Percentiles rank a stretch among this genome's conserved stretches.
phyloP scores from a whole-genome alignment of 2,113 vertebrate species.

The Myocastor coypus region DNA sequence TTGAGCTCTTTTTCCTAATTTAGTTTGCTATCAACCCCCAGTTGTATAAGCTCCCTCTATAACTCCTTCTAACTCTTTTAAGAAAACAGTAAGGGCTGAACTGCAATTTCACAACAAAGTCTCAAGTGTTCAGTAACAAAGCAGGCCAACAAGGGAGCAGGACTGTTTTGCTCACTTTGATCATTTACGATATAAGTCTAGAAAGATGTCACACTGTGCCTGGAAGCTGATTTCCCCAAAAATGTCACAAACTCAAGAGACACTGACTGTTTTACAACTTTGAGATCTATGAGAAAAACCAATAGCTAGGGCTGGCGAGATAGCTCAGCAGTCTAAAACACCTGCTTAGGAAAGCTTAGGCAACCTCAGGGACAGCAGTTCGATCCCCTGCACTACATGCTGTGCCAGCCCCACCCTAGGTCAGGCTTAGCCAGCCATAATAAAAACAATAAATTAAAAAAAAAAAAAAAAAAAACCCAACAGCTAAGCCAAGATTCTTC shows the following conservation, averaged over 20 bases:
- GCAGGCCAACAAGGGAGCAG: neutral
- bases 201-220: neutral
- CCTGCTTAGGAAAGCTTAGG: too few species aligned
- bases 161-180: neutral
- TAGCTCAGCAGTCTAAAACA: too few species aligned
- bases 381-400: too few species aligned
- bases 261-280: neutral
- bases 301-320: too few species aligned
- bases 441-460: too few species aligned
- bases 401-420: too few species aligned
- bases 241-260: neutral
- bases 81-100: neutral
- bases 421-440: too few species aligned
- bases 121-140: neutral
- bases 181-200: neutral
- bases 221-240: constrained; percentile 6
- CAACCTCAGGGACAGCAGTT: too few species aligned
- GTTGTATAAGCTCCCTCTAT: constrained; percentile 42
- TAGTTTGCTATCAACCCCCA: constrained; percentile 30
- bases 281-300: neutral
- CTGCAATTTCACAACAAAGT: neutral
- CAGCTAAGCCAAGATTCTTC: neutral
- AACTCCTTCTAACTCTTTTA: constrained; percentile 45
- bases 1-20: constrained; percentile 38
- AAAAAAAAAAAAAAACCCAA: too few species aligned